Base-by-base conservation (phyloP, 2,888 invertebrate genomes). In the Eurois occulta region DNA sequence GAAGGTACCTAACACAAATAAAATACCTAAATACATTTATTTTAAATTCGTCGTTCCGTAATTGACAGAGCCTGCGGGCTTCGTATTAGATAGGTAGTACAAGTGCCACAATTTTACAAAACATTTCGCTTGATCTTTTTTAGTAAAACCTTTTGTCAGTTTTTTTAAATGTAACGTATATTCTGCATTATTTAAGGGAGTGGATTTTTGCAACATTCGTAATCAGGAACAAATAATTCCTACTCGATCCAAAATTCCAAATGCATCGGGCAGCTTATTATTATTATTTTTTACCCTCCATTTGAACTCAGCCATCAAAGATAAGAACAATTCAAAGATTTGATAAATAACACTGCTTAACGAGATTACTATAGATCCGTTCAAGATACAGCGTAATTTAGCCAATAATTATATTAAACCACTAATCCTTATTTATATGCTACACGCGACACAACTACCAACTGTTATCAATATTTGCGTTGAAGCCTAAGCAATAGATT, bases 61-160 rank as follows among this genome's bases (percentile, higher is more conserved):
- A 72, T 82, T 82, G 46, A 71, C 35, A 55, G 10, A 28, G 71
- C 73, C 78, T 48, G 73, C 28, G 86, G 75, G 72, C 28, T 64
- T 10, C 24, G 64, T 58, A 38, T 55, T 46, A 1, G 18, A 18
- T 38, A 38, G 24, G 64, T 13, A 38, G 24, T 46, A 24, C 28
- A 35, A 55, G 65, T 43, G 43, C 41, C 24, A 73, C 21, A 62
- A 55, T 75, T 77, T 46, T 67, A 16, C 7, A 64, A 70, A 77
- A 58, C 21, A 43, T 64, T 68, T 28, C 21, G 4, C 6, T 72
- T 35, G 41, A 41, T 35, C 46, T 32, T 65, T 72, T 70, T 65
- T 65, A 66, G 64, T 58, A 16, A 41, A 74, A 62, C 67, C 58
- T 48, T 35, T 69, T 43, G 4, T 60, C 16, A 41, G 4, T 6